Evolutionary conservation across 2,797 vertebrate species (phyloP).

Genomic region (Danio albolineatus): DNA sequence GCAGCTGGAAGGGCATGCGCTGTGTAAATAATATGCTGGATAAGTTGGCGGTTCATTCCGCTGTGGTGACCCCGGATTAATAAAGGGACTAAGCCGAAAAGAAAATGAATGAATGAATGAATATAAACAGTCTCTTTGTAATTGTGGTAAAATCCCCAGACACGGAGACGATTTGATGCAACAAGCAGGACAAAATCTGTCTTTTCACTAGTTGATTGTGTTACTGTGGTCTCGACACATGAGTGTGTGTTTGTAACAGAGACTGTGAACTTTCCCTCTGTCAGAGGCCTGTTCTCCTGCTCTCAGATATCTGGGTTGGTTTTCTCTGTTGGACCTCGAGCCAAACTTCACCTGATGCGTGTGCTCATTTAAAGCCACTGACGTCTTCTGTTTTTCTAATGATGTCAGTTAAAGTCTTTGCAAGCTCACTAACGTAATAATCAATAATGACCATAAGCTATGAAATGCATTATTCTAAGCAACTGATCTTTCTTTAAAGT

Average conservation of each 20-base stretch:
- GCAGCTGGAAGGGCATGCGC: too few relatives aligned
- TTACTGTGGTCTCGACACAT: not conserved
- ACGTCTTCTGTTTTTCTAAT: too few relatives aligned
- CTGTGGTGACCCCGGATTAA: too few relatives aligned
- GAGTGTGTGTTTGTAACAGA: slow-evolving; percentile 9
- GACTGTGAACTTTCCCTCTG: slow-evolving; percentile 20
- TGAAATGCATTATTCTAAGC: too few relatives aligned
- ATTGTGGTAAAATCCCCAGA: not conserved
- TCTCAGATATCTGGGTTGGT: slow-evolving; percentile 23
- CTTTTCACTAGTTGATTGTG: not conserved
- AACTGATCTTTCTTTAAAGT: too few relatives aligned
- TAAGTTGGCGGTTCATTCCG: too few relatives aligned
- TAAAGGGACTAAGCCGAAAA: too few relatives aligned
- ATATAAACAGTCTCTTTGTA: not conserved
- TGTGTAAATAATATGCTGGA: too few relatives aligned
- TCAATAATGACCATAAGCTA: too few relatives aligned
- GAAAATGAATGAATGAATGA: too few relatives aligned
- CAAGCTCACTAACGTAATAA: too few relatives aligned
- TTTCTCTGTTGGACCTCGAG: not conserved
- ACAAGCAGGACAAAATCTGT: not conserved
- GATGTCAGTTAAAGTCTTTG: too few relatives aligned
- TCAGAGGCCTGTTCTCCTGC: not conserved
- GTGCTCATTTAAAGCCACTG: not conserved
- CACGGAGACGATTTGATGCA: not conserved
- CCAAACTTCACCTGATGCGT: not conserved